Base-by-base conservation (phyloP, 1,140 invertebrate species). In the Centruroides sculpturatus region DNA sequence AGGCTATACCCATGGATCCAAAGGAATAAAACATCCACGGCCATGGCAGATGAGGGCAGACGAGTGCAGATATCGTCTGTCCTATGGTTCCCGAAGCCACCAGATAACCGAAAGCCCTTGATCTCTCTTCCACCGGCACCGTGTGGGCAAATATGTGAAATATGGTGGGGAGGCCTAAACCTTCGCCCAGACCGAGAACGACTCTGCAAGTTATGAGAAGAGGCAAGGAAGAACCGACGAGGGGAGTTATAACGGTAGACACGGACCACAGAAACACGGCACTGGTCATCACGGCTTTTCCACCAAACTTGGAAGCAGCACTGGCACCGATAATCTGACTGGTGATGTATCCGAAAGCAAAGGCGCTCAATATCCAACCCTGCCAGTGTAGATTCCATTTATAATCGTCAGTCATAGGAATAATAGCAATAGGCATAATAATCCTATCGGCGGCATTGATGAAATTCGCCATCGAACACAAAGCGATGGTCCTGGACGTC, bases 371-470 rank as follows among this genome's bases (percentile, higher is more conserved):
- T 57, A 88, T 84, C 84, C 84, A 87, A 61, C 86, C 86, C 71
- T 87, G 85, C 70, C 79, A 81, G 67, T 85, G 80, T 34, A 88
- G 70, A 65, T 76, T 81, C 85, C 85, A 87, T 49, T 83, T 79
- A 69, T 81, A 87, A 69, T 86, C 75, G 69, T 84, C 79, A 3
- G 82, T 81, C 85, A 88, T 87, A 3, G 79, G 82, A 47, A 87
- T 81, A 61, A 88, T 86, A 11, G 85, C 83, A 54, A 87, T 85
- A 2, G 86, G 85, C 85, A 88, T 87, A 55, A 88, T 83, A 23
- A 87, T 84, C 62, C 85, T 72, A 73, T 88, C 86, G 3, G 85
- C 85, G 50, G 85, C 82, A 73, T 87, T 87, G 63, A 87, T 87
- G 65, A 88, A 86, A 74, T 87, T 87, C 23, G 85, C 85, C 57